These are phyloP conservation scores for Dryomyza anilis DNA, from an alignment of 2,888 invertebrate genomes.

Conservation along the genomic window DNA sequence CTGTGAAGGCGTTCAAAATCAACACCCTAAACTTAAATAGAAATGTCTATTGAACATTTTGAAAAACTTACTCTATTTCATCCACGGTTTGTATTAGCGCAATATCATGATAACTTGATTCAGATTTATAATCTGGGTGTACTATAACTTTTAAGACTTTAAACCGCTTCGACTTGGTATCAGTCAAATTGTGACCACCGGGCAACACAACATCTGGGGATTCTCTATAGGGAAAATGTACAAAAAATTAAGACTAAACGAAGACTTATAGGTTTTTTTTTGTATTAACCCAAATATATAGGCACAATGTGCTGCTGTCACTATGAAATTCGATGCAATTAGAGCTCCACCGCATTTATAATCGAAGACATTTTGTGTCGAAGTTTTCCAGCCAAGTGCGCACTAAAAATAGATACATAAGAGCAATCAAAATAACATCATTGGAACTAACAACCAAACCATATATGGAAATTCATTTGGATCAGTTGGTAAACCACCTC, in stretches of 20 bases:
- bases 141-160: conserved; percentile 16
- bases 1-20: too few species aligned
- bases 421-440: too few species aligned
- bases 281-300: conserved; percentile 21
- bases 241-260: not conserved
- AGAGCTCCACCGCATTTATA: conserved; percentile 29
- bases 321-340: conserved; percentile 22
- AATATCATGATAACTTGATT: conserved; percentile 64
- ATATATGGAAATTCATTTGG: too few species aligned
- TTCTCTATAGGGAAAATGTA: not conserved
- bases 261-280: too few species aligned
- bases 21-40: too few species aligned
- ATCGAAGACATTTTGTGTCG: not conserved
- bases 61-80: conserved; percentile 37
- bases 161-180: not conserved
- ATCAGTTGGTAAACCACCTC: too few species aligned
- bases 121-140: conserved; percentile 60
- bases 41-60: too few species aligned
- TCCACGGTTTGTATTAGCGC: conserved; percentile 58
- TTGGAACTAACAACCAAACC: too few species aligned
- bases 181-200: conserved; percentile 13
- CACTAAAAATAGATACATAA: too few species aligned
- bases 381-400: conserved; percentile 13
- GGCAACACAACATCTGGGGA: conserved; percentile 4
- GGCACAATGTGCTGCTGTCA: conserved; percentile 32